Evolutionary conservation across 2,797 vertebrate genomes (phyloP).

Genomic region (Jordanella pulchra): DNA sequence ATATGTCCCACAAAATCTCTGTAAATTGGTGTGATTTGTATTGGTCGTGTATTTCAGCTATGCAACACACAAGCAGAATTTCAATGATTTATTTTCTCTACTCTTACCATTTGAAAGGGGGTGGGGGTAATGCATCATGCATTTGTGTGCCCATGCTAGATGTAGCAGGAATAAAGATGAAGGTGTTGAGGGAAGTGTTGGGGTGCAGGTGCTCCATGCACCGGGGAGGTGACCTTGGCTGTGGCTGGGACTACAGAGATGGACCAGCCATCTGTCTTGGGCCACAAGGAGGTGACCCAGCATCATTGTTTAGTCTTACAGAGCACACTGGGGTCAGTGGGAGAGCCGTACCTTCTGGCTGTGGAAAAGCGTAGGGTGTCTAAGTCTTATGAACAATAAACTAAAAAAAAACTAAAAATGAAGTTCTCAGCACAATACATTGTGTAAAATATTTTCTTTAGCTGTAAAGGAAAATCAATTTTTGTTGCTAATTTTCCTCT

Average conservation of each 20-base stretch:
- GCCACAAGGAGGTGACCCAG: constrained; percentile 72
- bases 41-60: constrained; percentile 21
- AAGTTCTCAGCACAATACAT: constrained; percentile 49
- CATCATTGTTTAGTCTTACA: constrained; percentile 77
- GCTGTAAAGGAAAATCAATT: constrained; percentile 40
- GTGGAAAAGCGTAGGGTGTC: constrained; percentile 47
- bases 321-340: constrained; percentile 71
- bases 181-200: constrained; percentile 61
- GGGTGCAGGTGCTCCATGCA: constrained; percentile 69
- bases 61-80: constrained; percentile 37
- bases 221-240: constrained; percentile 80
- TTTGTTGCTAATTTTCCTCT: constrained; percentile 47
- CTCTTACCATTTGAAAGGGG: constrained; percentile 38
- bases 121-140: constrained; percentile 10
- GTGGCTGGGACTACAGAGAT: constrained; percentile 60
- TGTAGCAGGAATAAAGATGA: constrained; percentile 59
- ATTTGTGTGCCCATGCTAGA: constrained; percentile 34
- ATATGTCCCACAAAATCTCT: neutral
- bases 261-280: constrained; percentile 81
- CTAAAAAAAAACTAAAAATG: constrained; percentile 43
- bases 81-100: constrained; percentile 61
- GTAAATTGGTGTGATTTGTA: neutral
- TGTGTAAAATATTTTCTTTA: neutral
- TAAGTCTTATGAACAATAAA: constrained; percentile 35
- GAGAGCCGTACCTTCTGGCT: constrained; percentile 60